Base-by-base conservation (phyloP, 1,140 invertebrate species). In the Drosophila ananassae region DNA sequence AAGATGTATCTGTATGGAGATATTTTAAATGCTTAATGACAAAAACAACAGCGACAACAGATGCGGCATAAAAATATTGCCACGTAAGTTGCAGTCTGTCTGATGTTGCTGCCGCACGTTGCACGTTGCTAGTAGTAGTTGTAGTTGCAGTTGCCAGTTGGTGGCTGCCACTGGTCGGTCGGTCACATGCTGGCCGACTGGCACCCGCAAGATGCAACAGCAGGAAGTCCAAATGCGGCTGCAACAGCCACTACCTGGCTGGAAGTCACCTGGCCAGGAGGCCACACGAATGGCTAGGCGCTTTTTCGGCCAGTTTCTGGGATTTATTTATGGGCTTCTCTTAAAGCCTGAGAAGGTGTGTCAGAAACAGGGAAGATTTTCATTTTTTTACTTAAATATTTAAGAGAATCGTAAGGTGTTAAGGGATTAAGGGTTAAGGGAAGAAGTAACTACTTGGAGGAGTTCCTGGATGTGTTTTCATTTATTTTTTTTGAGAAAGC, bases 151-250 rank as follows among this genome's bases (percentile, higher is more conserved):
- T 12, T 46, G 24, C 28, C 37, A 28, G 28, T 10, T 46, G n/a
- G 4, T 25, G 9, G n/a, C 12, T 39, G 52, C 47, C 13, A 57
- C 44, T 71, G 66, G 34, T 37, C 34, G 32, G 32, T 32, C 32
- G 34, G 72, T 74, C 72, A 73, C 72, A 71, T 74, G 57, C 57
- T 74, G 72, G 66, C 54, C 58, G 62, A 32, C 58, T 41, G 53
- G 72, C 72, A 72, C 48, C 67, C 69, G 60, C 54, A 79, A 79
- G 76, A 66, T 74, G 76, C 61, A 75, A 60, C 76, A 78, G 71
- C 69, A 74, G 72, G 72, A 74, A 74, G 71, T 74, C 60, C 59
- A 74, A 74, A 52, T 52, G 34, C 56, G 71, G 69, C 69, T 44
- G 37, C 58, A 52, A 13, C 57, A 44, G 41, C 41, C n/a, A 21